phyloP scores from a whole-genome alignment of 2,113 vertebrate species.

The Struthio camelus region DNA sequence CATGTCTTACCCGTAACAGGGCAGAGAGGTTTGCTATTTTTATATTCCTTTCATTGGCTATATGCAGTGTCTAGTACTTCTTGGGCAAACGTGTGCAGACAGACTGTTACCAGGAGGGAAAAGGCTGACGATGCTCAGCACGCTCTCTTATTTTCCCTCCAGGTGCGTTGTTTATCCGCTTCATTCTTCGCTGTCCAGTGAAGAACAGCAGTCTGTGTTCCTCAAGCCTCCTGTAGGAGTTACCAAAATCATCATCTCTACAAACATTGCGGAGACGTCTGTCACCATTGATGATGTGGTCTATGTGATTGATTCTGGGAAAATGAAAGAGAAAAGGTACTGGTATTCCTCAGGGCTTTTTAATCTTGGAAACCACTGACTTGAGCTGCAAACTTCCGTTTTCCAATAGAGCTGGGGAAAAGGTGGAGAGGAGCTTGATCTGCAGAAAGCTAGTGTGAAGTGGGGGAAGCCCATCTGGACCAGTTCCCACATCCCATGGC shows the following conservation, averaged over 20 bases:
- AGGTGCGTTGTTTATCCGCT: constrained; percentile 94
- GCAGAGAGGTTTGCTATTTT: not conserved
- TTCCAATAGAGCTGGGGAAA: not conserved
- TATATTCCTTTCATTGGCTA: not conserved
- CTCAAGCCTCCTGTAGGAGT: constrained; percentile 84
- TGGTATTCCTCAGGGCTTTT: not conserved
- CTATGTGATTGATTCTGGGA: constrained; percentile 95
- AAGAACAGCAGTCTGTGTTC: constrained; percentile 96
- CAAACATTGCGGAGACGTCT: constrained; percentile 97
- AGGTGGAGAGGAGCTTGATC: not conserved
- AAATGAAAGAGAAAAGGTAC: constrained; percentile 98
- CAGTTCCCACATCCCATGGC: not conserved
- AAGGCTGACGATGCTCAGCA: not conserved
- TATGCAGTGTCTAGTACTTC: not conserved
- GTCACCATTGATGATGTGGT: constrained; percentile 97
- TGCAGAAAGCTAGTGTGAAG: not conserved
- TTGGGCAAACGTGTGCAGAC: not conserved
- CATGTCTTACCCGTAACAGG: not conserved
- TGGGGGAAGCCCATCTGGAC: not conserved
- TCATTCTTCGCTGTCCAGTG: constrained; percentile 93
- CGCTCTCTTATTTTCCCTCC: constrained; percentile 21
- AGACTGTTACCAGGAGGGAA: not conserved
- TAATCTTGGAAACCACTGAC: not conserved
- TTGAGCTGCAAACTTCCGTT: not conserved
- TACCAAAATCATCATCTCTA: constrained; percentile 97